These are phyloP conservation scores for Belgica antarctica DNA, from an alignment of 2,888 invertebrate species.

Conservation along the genomic window DNA sequence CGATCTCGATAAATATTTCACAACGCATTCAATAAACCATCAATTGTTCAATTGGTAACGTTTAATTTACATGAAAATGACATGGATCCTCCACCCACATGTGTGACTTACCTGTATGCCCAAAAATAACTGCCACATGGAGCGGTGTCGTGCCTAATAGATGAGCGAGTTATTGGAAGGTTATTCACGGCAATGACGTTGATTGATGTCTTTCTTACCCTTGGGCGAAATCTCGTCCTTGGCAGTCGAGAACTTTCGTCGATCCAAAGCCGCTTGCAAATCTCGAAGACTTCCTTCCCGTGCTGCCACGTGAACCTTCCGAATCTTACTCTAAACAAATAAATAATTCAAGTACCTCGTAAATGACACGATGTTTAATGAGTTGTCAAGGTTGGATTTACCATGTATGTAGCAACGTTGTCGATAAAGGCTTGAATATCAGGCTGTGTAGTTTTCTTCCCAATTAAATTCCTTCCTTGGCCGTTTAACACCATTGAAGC, in stretches of 20 bases:
- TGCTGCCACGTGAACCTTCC: constrained; percentile 81
- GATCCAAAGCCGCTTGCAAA: constrained; percentile 78
- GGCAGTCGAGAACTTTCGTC: constrained; percentile 87
- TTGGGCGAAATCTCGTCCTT: constrained; percentile 78
- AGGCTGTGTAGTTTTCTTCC: constrained; percentile 67
- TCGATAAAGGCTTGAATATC: constrained; percentile 84
- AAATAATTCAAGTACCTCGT: neutral
- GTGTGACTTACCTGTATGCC: constrained; percentile 70
- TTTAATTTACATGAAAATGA: neutral
- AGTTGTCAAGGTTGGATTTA: too few relatives aligned
- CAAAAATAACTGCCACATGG: constrained; percentile 82
- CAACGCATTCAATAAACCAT: too few relatives aligned
- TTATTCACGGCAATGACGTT: neutral
- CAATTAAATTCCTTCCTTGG: constrained; percentile 74
- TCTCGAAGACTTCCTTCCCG: constrained; percentile 80
- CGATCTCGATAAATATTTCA: too few relatives aligned
- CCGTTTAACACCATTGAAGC: constrained; percentile 86
- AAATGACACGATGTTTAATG: neutral
- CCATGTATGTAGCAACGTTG: constrained; percentile 85
- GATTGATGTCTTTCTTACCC: constrained; percentile 55
- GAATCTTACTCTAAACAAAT: constrained; percentile 75
- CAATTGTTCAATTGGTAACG: too few relatives aligned
- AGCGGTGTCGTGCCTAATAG: constrained; percentile 66
- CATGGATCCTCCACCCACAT: neutral
- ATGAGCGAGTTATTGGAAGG: neutral